Evolutionary conservation across 2,797 vertebrate genomes (phyloP).

Genomic region (Eleutherodactylus coqui): DNA sequence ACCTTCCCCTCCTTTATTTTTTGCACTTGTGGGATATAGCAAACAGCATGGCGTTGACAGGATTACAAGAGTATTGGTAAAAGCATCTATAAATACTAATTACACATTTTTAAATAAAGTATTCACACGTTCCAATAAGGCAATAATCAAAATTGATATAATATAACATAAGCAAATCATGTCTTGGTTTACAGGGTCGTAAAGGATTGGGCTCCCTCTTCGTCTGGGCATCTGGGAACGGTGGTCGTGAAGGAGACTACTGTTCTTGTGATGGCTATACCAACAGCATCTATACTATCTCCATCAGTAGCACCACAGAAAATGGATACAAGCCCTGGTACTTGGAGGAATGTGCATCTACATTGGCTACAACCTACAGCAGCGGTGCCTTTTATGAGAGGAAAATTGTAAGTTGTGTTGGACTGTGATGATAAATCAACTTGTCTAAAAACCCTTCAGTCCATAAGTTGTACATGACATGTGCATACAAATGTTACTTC

Average conservation of each 20-base stretch:
- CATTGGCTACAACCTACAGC: constrained; percentile 82
- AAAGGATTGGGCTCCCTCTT: constrained; percentile 80
- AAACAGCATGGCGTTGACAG: not conserved
- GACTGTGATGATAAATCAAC: not conserved
- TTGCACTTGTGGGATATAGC: not conserved
- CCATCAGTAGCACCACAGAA: constrained; percentile 81
- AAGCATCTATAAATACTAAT: not conserved
- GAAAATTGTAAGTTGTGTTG: constrained; percentile 78
- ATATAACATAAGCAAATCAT: not conserved
- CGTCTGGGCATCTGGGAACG: constrained; percentile 80
- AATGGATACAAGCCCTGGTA: constrained; percentile 82
- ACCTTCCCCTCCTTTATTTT: constrained; percentile 15
- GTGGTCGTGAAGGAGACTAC: constrained; percentile 78
- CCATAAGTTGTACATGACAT: too few relatives aligned
- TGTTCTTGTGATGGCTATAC: constrained; percentile 83
- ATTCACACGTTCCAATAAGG: not conserved
- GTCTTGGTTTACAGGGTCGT: constrained; percentile 72
- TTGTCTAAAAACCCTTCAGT: too few relatives aligned
- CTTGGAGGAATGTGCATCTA: constrained; percentile 80
- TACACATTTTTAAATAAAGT: not conserved
- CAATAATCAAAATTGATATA: not conserved
- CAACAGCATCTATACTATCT: constrained; percentile 84
- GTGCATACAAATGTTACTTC: too few relatives aligned
- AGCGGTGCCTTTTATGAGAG: constrained; percentile 79
- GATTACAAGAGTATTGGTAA: not conserved